Percentiles rank a stretch among this genome's conserved stretches.
Evolutionary conservation across 1,140 invertebrate species (phyloP).

Genomic region (Tetraneura akinire): DNA sequence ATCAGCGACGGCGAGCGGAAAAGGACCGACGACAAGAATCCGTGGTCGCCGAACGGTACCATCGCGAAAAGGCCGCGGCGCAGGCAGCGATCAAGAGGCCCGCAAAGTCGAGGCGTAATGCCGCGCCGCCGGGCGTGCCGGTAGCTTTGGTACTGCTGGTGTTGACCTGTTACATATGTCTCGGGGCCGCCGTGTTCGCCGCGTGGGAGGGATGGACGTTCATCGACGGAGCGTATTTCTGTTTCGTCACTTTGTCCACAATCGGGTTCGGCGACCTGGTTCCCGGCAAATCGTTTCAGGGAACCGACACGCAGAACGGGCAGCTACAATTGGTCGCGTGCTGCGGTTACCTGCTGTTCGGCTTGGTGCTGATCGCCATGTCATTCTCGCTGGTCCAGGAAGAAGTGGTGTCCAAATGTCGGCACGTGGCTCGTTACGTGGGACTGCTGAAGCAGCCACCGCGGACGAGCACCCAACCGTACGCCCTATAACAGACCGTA

Average conservation of each 20-base stretch:
- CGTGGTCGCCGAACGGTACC: constrained; percentile 47
- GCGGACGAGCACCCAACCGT: constrained; percentile 57
- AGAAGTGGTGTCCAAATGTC: constrained; percentile 77
- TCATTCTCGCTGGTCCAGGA: constrained; percentile 90
- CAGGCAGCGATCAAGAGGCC: constrained; percentile 53
- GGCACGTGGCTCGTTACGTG: constrained; percentile 66
- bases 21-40: not conserved
- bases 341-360: constrained; percentile 83
- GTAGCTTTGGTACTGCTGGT: constrained; percentile 71
- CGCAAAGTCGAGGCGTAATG: constrained; percentile 54
- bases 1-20: not conserved
- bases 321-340: constrained; percentile 71
- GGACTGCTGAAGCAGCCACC: constrained; percentile 64
- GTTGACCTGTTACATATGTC: constrained; percentile 70
- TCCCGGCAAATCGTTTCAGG: constrained; percentile 65
- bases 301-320: constrained; percentile 62
- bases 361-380: constrained; percentile 88
- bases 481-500: not conserved
- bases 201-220: constrained; percentile 77
- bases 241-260: constrained; percentile 83
- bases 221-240: constrained; percentile 83
- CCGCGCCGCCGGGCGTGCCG: constrained; percentile 66
- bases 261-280: constrained; percentile 85
- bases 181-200: constrained; percentile 73
- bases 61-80: constrained; percentile 53